phyloP scores from a whole-genome alignment of 2,888 invertebrate species.

The Mantis religiosa region DNA sequence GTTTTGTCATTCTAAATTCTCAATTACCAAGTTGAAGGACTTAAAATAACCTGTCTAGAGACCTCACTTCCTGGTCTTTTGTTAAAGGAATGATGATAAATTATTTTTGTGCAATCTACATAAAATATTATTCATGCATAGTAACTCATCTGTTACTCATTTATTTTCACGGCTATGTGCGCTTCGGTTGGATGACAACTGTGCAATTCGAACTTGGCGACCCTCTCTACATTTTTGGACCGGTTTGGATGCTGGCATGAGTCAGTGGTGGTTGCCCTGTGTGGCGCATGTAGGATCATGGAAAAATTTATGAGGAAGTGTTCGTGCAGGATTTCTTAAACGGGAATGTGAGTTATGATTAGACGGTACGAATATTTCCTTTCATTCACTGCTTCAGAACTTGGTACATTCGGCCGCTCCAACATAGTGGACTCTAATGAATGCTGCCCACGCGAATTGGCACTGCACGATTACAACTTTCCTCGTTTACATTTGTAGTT shows the following conservation, averaged over 20 bases:
- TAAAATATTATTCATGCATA: neutral
- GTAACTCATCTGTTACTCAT: neutral
- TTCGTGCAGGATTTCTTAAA: no score
- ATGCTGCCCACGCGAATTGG: no score
- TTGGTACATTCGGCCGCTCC: no score
- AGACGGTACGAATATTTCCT: no score
- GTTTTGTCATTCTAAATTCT: neutral
- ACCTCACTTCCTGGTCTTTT: neutral
- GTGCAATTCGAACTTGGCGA: neutral
- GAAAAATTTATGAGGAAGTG: no score
- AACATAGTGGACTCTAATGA: no score
- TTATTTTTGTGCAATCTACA: neutral
- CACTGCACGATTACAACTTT: no score
- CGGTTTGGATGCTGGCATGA: neutral
- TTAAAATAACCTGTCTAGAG: neutral
- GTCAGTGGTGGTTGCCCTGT: neutral
- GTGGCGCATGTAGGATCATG: no score
- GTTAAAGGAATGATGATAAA: neutral
- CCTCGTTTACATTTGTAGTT: no score
- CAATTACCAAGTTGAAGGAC: neutral
- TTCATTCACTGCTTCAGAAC: no score
- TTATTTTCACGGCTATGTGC: neutral
- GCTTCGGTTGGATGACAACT: neutral
- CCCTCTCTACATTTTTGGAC: neutral
- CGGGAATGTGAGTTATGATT: no score